A percentile compares a stretch with the other conserved stretches of the same genome.
These are phyloP conservation scores for Phymorhynchus buccinoides DNA, from an alignment of 1,140 invertebrate genomes.

Conservation along the genomic window DNA sequence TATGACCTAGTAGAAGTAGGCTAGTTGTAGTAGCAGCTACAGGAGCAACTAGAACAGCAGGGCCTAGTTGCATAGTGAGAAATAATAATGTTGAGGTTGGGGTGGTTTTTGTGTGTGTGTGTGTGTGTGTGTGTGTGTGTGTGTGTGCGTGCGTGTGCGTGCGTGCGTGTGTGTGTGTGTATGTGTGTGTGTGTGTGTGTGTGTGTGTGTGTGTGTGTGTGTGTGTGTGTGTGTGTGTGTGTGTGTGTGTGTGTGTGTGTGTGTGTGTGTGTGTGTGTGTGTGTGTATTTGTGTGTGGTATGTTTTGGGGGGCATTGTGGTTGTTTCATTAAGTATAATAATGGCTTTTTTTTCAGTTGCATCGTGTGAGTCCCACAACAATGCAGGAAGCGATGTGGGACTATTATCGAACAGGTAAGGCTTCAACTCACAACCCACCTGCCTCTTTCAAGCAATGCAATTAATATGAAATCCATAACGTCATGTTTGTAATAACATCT, in stretches of 20 bases:
- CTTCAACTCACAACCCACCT: no score
- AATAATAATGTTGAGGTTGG: no score
- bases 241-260: no score
- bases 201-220: neutral
- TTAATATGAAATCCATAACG: no score
- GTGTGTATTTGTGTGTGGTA: no score
- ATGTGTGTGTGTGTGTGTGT: neutral
- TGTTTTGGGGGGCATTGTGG: neutral
- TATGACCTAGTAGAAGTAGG: no score
- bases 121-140: conserved; percentile 9
- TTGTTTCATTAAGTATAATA: neutral
- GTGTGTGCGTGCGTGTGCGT: conserved; percentile 1
- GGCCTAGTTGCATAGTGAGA: no score
- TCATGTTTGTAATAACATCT: no score
- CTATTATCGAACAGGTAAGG: neutral
- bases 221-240: neutral
- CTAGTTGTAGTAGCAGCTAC: no score
- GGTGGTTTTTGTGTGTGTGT: neutral
- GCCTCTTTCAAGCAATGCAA: no score
- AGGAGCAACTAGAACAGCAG: no score
- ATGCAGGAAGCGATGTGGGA: neutral
- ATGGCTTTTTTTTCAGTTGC: neutral
- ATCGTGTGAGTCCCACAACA: neutral
- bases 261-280: no score
- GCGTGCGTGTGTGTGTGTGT: conserved; percentile 2